Evolutionary conservation across 2,888 invertebrate species (phyloP).

Genomic region (Eristalis pertinax): DNA sequence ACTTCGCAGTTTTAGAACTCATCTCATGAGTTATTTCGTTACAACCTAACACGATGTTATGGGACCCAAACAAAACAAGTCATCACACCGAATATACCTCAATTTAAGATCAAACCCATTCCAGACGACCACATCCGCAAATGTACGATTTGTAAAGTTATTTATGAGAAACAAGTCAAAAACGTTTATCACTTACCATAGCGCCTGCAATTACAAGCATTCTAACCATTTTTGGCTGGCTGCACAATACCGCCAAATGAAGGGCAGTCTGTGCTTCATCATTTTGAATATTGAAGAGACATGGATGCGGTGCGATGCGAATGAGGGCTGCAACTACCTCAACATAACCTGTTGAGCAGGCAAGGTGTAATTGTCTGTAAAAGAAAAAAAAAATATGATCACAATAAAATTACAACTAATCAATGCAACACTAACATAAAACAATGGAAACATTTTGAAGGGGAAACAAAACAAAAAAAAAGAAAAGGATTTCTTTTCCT

Average conservation of each 20-base stretch:
- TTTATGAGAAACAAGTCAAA: background rate
- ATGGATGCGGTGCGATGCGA: conserved; percentile 88
- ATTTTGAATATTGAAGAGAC: conserved; percentile 90
- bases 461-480: background rate
- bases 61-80: no score
- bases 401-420: conserved; percentile 25
- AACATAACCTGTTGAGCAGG: conserved; percentile 89
- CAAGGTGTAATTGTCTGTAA: conserved; percentile 91
- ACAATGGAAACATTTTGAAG: conserved; percentile 8
- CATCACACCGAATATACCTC: no score
- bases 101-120: no score
- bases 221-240: conserved; percentile 88
- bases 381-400: conserved; percentile 35
- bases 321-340: conserved; percentile 89
- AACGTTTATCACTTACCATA: conserved; percentile 77
- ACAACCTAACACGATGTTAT: no score
- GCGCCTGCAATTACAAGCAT: conserved; percentile 92
- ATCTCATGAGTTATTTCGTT: no score
- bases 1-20: no score
- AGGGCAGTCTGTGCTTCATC: conserved; percentile 90
- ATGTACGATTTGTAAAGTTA: no score
- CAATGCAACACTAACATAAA: conserved; percentile 5
- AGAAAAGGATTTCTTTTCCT: conserved; percentile 26
- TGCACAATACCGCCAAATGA: conserved; percentile 92
- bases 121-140: no score